Base-by-base conservation (phyloP, 2,113 vertebrate species). In the Prochilodus magdalenae region DNA sequence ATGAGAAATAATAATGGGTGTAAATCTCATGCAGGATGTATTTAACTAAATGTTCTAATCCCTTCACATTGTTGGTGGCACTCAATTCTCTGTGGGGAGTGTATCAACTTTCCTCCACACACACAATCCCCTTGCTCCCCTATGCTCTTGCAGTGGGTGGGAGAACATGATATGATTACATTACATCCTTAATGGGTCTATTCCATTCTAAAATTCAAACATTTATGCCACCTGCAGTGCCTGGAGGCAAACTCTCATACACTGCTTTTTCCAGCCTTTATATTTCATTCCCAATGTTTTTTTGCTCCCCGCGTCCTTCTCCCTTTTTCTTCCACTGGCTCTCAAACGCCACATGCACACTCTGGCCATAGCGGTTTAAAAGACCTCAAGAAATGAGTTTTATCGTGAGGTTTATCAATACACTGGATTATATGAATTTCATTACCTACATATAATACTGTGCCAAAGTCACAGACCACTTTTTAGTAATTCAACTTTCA, bases 101-200 rank as follows among this genome's bases (percentile, higher is more conserved):
- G 77, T 83, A 73, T 83, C 82, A 83, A 67, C 82, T 73, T 63
- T 73, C 75, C 76, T 79, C 18, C 55, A 73, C 82, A 74, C 51
- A 79, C 40, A 79, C 33, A 66, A 30, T 47, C 67, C 47, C 62
- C 24, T 29, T 60, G 20, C 66, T 75, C 62, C 63, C 73, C 67
- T 76, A 63, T 76, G 33, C 71, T 73, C 47, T 29, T 74, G 79
- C 80, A 76, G 73, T 82, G 80, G 73, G 63, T 82, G 65, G 80
- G 67, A 82, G 73, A 82, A 82, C 73, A 82, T 82, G 51, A 82
- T 82, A 75, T 82, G 80, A 82, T 82, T 82, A 76, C 80, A 82
- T 82, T 82, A 76, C 47, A 65, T 76, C 63, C 73, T 75, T 76
- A 82, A 82, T 82, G 80, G 80, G 73, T 82, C 80, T 82, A 82